These are phyloP conservation scores for Cabera pusaria DNA, from an alignment of 2,888 invertebrate species.

Conservation along the genomic window DNA sequence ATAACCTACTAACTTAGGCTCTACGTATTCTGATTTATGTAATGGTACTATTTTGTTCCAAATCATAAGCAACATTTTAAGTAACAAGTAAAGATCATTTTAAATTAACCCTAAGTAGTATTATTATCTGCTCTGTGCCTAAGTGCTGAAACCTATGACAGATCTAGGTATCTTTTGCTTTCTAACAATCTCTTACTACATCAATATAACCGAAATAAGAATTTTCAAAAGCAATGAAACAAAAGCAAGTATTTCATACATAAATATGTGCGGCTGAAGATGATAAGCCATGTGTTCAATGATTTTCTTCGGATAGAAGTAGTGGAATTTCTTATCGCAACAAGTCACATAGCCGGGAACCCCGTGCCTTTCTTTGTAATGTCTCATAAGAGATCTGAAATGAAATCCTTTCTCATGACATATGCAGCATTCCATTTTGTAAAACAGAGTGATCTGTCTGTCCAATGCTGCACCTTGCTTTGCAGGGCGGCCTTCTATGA, in stretches of 20 bases:
- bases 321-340: constrained; percentile 76
- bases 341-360: constrained; percentile 77
- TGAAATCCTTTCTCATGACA: constrained; percentile 72
- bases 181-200: too few relatives aligned
- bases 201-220: too few relatives aligned
- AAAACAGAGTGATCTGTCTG: constrained; percentile 72
- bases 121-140: too few relatives aligned
- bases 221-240: too few relatives aligned
- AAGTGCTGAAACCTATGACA: too few relatives aligned
- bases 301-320: constrained; percentile 76
- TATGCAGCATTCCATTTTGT: constrained; percentile 78
- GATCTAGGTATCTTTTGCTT: too few relatives aligned
- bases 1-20: too few relatives aligned
- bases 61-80: too few relatives aligned
- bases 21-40: too few relatives aligned
- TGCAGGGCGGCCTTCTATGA: constrained; percentile 69
- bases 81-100: too few relatives aligned
- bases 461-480: constrained; percentile 69
- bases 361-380: constrained; percentile 76
- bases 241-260: constrained; percentile 48
- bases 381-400: constrained; percentile 73
- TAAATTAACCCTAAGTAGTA: too few relatives aligned
- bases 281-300: constrained; percentile 79
- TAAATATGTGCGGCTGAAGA: constrained; percentile 73
- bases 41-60: too few relatives aligned